phyloP scores from a whole-genome alignment of 1,140 invertebrate species.

The Spodoptera litura region DNA sequence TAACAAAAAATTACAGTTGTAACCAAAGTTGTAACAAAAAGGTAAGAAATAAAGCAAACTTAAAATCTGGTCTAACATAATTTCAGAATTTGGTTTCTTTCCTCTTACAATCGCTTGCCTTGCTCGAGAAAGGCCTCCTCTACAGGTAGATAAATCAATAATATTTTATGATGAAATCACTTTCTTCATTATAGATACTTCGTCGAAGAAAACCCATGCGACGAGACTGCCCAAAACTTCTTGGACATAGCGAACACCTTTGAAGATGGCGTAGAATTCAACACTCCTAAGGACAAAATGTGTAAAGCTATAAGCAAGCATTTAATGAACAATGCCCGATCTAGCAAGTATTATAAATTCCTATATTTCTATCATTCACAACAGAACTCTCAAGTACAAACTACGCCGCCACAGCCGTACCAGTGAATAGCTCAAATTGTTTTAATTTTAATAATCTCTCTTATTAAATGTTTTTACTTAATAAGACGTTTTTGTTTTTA shows the following conservation, averaged over 20 bases:
- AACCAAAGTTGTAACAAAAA: no score
- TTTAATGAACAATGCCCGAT: conserved; percentile 54
- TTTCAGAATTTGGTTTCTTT: no score
- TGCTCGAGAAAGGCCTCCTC: not conserved
- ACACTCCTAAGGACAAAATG: conserved; percentile 63
- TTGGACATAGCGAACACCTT: conserved; percentile 65
- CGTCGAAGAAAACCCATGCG: conserved; percentile 60
- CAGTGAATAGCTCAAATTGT: no score
- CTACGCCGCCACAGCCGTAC: not conserved
- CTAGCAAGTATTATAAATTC: conserved; percentile 63
- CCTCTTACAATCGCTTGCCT: not conserved
- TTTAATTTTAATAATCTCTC: no score
- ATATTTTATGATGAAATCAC: not conserved
- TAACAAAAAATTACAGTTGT: not conserved
- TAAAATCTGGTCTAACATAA: no score
- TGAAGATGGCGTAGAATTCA: conserved; percentile 59
- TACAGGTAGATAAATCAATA: no score
- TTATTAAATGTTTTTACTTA: no score
- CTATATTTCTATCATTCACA: conserved; percentile 64
- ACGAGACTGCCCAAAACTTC: conserved; percentile 57
- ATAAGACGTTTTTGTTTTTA: no score
- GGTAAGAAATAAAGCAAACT: no score
- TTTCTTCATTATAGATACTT: conserved; percentile 5
- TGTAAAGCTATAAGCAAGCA: conserved; percentile 62
- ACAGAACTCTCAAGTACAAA: conserved; percentile 8